Base-by-base conservation (phyloP, 2,113 vertebrate species). In the Sisor rabdophorus region DNA sequence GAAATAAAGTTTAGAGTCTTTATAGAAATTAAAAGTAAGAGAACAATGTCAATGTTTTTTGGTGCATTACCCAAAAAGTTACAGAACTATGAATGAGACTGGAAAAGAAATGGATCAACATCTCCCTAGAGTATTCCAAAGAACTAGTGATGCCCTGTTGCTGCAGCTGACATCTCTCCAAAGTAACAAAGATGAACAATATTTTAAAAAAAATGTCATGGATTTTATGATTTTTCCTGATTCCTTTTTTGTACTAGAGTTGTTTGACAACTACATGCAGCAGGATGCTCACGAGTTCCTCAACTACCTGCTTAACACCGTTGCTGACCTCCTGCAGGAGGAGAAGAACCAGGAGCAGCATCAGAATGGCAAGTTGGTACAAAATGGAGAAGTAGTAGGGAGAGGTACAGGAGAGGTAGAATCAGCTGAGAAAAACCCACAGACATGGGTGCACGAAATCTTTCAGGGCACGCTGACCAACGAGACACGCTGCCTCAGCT, bases 221-320 rank as follows among this genome's bases (percentile, higher is more conserved):
- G 32, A 6, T 36, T 36, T 36, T 36, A 6, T 2, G 3, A 13
- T 61, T 28, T 17, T 32, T 58, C 1, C 24, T n/a, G 19, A 22
- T 58, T 58, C 20, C 16, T 53, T 54, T 20, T 48, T 7, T 47
- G 1, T 32, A 3, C 36, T 40, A 99, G 97, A 99, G 63, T 91
- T 99, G 81, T 99, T 99, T 88, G 97, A 99, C 83, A 99, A 99
- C 91, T 99, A 99, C 91, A 99, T 98, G 97, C 97, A 99, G 87
- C 97, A 99, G 88, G 97, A 99, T 79, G 97, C 97, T 12, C 97
- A 98, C 40, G 97, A 99, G 55, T 99, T 98, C 87, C 92, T 99
- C 78, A 99, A 99, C 91, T 99, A 99, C 78, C 90, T 99, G 54
- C 89, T 99, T 79, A 99, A 99, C 84, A 99, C 97, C 55, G 93